Evolutionary conservation across 2,888 invertebrate species (phyloP), one percentile per base, ranked within the genome.

Genomic region (Orthosia cruda): DNA sequence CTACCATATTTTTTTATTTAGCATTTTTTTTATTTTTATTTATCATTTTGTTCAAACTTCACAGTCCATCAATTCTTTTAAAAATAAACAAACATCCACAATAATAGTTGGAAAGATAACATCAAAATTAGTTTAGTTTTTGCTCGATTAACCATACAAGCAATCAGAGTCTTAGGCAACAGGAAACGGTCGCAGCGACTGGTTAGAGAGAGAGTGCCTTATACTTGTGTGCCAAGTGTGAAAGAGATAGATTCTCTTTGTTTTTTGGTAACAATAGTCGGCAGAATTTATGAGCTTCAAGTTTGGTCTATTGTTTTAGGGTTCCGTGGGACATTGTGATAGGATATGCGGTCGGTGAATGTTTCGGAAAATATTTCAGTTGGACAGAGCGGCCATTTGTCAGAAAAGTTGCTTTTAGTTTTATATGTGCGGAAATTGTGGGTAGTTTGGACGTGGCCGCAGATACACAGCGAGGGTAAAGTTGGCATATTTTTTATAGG

Each of bases 251-350:
- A 65, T 49, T 70, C 64, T 76, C 86, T 87, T 90, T 90, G 90
- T 91, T 90, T 89, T 89, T 89, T 85, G 80, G 75, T 84, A 88
- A 91, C 90, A 91, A 91, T 89, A 85, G 84, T 80, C 58, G 78
- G 81, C 69, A 82, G 75, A 84, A 89, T 91, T 90, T 90, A 91
- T 80, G 88, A 84, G 87, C 80, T 79, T 68, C 70, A 84, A 91
- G 77, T 90, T 90, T 70, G 87, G 79, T 23, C 87, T 83, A 86
- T 91, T 91, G 91, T 89, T 84, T 87, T 79, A 79, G 81, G 89
- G 85, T 70, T 75, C 85, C 74, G 76, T 67, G 72, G 68, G 77
- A 77, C 76, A 78, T 80, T 81, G 78, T 79, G 78, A 84, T 85
- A 77, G 81, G 78, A 81, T 83, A 83, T 78, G 75, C 75, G 75